These are phyloP conservation scores for Porites lobata DNA, from an alignment of 92 coral and sea anemone species.

Conservation along the genomic window DNA sequence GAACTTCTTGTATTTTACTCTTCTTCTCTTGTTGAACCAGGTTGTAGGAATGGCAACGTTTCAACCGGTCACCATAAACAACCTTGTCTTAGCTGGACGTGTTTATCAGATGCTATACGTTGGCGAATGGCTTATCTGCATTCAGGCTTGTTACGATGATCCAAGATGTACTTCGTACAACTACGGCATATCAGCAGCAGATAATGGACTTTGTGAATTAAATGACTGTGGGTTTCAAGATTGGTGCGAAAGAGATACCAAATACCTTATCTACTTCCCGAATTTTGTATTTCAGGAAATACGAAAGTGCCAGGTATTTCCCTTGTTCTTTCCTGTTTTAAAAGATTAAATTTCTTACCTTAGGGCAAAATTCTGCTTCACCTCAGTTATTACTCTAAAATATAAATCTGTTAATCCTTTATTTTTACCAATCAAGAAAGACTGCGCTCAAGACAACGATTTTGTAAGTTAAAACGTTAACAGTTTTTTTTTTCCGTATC, in stretches of 20 bases:
- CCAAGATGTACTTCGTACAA: constrained; percentile 52
- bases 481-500: too few species aligned
- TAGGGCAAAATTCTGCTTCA: too few species aligned
- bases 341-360: too few species aligned
- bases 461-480: too few species aligned
- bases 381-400: too few species aligned
- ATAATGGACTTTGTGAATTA: not conserved
- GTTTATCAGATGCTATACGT: not conserved
- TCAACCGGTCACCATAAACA: not conserved
- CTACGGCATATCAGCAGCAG: constrained; percentile 9
- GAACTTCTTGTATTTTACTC: not conserved
- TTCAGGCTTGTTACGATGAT: constrained; percentile 31
- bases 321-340: too few species aligned
- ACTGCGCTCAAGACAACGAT: too few species aligned
- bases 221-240: constrained; percentile 5
- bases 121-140: constrained; percentile 41
- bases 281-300: constrained; percentile 19
- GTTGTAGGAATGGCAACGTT: not conserved
- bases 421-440: too few species aligned
- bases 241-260: not conserved
- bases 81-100: constrained; percentile 26
- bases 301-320: not conserved
- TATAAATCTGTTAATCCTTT: too few species aligned
- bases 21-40: not conserved
- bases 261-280: not conserved